Conservation (phyloP, 1,140 invertebrate genomes). For the Hypothenemus hampei region DNA sequence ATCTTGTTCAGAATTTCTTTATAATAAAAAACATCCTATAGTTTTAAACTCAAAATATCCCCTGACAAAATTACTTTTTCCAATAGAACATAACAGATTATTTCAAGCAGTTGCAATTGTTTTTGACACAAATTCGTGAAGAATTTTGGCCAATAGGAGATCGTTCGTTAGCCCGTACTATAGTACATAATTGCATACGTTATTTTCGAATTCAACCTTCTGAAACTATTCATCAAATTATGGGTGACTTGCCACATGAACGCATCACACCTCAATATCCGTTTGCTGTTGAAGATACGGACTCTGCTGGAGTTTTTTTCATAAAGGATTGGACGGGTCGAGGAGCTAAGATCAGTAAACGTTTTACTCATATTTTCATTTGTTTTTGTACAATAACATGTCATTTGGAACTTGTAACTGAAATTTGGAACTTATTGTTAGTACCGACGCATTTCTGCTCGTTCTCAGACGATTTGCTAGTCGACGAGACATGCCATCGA, state of each 20-base stretch:
- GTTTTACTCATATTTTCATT: constrained; percentile 8
- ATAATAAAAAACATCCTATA: too few species aligned
- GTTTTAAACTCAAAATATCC: too few species aligned
- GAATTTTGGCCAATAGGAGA: neutral
- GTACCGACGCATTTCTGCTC: too few species aligned
- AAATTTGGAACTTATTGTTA: too few species aligned
- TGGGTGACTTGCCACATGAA: neutral
- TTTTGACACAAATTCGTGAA: too few species aligned
- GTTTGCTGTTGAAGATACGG: neutral
- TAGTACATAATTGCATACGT: neutral
- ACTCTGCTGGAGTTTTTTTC: neutral
- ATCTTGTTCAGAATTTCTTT: too few species aligned
- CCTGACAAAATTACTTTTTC: too few species aligned
- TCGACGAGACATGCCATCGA: too few species aligned
- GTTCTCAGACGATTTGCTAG: too few species aligned
- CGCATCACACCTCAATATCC: neutral
- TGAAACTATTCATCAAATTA: neutral
- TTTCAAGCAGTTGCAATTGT: too few species aligned
- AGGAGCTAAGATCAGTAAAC: neutral
- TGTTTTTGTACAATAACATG: constrained; percentile 8
- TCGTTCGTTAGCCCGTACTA: neutral
- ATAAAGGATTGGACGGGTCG: constrained; percentile 4
- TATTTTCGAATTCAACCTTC: neutral
- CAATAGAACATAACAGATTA: too few species aligned
- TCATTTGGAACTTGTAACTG: constrained; percentile 8